phyloP scores from a whole-genome alignment of 2,888 invertebrate species.

The Troides aeacus region DNA sequence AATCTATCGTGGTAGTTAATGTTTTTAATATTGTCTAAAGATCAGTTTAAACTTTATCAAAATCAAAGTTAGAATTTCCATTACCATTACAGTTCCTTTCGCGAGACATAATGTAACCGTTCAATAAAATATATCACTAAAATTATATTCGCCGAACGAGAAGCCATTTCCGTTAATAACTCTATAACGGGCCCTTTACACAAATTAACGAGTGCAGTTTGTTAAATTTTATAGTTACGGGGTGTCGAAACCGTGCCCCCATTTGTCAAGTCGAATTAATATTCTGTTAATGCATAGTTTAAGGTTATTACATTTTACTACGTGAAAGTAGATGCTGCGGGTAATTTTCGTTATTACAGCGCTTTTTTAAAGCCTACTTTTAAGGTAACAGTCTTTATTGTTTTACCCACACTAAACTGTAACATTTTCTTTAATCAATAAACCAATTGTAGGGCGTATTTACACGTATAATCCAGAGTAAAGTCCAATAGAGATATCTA shows the following conservation, averaged over 20 bases:
- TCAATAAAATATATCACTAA: not conserved
- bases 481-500: too few species aligned
- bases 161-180: slow-evolving; percentile 15
- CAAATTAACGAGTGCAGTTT: slow-evolving; percentile 18
- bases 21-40: too few species aligned
- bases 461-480: too few species aligned
- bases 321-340: not conserved
- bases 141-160: slow-evolving; percentile 1
- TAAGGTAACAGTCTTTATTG: not conserved
- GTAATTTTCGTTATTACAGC: not conserved
- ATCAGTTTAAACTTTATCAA: too few species aligned
- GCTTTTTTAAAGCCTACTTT: not conserved
- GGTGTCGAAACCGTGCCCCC: slow-evolving; percentile 8
- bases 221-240: slow-evolving; percentile 18
- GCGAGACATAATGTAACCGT: too few species aligned
- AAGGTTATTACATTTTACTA: slow-evolving; percentile 10
- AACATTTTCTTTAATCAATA: too few species aligned
- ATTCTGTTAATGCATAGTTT: slow-evolving; percentile 9
- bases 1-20: not conserved
- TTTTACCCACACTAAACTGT: not conserved
- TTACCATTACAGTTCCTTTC: too few species aligned
- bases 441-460: too few species aligned
- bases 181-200: slow-evolving; percentile 8
- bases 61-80: too few species aligned
- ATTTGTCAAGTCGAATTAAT: slow-evolving; percentile 21